These are phyloP conservation scores for Dendrocincla fuliginosa DNA, from an alignment of 2,797 vertebrate genomes.

Conservation along the genomic window DNA sequence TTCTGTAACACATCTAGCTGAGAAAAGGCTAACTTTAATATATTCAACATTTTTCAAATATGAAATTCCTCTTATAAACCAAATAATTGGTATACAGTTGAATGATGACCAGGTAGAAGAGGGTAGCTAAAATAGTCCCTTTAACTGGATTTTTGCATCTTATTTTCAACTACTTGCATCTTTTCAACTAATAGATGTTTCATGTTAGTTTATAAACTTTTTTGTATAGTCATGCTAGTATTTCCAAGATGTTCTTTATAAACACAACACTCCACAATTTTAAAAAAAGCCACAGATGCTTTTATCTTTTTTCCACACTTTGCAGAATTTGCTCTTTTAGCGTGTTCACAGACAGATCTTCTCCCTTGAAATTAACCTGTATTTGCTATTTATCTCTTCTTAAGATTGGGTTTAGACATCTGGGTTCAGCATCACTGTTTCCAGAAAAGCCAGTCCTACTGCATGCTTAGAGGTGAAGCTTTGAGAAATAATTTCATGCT, in stretches of 20 bases:
- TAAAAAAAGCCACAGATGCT: background rate
- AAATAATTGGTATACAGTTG: background rate
- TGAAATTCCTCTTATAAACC: background rate
- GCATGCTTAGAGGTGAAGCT: background rate
- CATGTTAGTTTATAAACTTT: background rate
- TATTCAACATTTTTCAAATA: background rate
- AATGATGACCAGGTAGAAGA: background rate
- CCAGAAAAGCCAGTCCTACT: background rate
- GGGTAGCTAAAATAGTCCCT: background rate
- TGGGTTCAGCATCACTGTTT: rapidly evolving
- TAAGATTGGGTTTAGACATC: background rate
- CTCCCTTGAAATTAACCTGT: background rate
- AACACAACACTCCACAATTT: background rate
- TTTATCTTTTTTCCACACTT: background rate
- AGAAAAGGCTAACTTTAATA: background rate
- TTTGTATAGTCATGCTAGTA: background rate
- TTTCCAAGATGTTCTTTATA: background rate
- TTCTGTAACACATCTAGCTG: background rate
- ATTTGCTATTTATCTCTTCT: background rate
- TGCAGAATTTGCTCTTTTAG: background rate
- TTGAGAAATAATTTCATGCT: background rate
- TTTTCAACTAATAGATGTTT: background rate
- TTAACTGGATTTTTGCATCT: background rate
- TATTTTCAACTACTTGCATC: background rate
- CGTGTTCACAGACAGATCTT: background rate